phyloP scores from a whole-genome alignment of 2,888 invertebrate genomes.

The Nemoura dubitans region DNA sequence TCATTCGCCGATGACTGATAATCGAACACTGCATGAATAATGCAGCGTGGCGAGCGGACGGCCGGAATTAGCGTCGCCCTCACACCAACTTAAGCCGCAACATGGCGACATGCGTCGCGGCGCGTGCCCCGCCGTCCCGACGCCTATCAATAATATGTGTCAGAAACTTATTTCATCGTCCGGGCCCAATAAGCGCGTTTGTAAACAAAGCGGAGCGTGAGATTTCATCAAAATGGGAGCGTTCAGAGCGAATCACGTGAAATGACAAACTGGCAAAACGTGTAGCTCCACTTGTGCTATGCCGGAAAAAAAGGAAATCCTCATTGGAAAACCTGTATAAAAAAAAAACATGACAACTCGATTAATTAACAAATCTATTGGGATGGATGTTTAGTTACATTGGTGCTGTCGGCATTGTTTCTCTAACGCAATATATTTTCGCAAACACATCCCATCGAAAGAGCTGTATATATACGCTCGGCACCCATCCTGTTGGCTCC shows the following conservation, averaged over 20 bases:
- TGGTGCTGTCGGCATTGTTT: not conserved
- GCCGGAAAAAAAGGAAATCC: not conserved
- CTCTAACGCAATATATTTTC: not conserved
- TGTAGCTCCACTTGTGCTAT: not conserved
- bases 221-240: not conserved
- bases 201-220: not conserved
- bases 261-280: not conserved
- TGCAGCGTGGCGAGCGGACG: not conserved
- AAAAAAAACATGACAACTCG: too few species aligned
- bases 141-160: not conserved
- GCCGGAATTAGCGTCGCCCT: not conserved
- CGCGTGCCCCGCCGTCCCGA: not conserved
- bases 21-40: slow-evolving; percentile 3
- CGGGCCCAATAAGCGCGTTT: not conserved
- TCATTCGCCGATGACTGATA: slow-evolving; percentile 5
- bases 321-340: too few species aligned
- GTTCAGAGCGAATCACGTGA: not conserved
- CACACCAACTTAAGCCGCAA: not conserved
- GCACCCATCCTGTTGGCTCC: not conserved
- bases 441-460: not conserved
- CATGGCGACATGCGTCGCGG: not conserved
- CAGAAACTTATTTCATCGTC: not conserved
- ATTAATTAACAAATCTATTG: too few species aligned
- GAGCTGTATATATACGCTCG: too few species aligned
- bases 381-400: too few species aligned